These are phyloP conservation scores for Xenentodon cancila DNA, from an alignment of 2,797 vertebrate species.

Conservation along the genomic window DNA sequence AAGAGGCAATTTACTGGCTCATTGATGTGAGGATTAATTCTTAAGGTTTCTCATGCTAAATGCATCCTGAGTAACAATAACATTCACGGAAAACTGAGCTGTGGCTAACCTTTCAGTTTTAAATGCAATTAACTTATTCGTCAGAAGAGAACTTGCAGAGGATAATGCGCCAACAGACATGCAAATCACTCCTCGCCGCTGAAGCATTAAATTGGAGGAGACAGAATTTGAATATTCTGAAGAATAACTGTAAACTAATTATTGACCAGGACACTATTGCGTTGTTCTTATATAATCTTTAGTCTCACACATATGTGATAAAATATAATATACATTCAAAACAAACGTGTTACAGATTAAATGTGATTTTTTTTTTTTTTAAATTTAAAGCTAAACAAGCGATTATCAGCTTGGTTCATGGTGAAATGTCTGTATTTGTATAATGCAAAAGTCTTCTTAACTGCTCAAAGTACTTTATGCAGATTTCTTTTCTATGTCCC, in stretches of 20 bases:
- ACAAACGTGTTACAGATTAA: no score
- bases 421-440: no score
- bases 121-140: slow-evolving; percentile 46
- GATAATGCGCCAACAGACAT: slow-evolving; percentile 15
- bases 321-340: no score
- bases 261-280: no score
- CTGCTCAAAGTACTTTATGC: no score
- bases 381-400: no score
- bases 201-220: slow-evolving; percentile 51
- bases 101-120: slow-evolving; percentile 19
- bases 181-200: slow-evolving; percentile 32
- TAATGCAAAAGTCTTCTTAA: no score
- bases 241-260: neutral
- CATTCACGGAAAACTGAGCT: slow-evolving; percentile 52
- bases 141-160: slow-evolving; percentile 15
- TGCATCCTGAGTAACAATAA: slow-evolving; percentile 65
- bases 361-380: no score
- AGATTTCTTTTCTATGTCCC: no score
- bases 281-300: no score
- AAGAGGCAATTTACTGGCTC: slow-evolving; percentile 80
- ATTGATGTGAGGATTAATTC: slow-evolving; percentile 72
- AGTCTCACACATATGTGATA: no score
- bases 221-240: neutral
- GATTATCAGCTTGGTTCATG: no score
- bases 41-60: slow-evolving; percentile 63